A percentile compares a stretch with the other conserved stretches of the same genome.
Conservation (phyloP, 2,113 vertebrate genomes). For the Thamnophis sirtalis region DNA sequence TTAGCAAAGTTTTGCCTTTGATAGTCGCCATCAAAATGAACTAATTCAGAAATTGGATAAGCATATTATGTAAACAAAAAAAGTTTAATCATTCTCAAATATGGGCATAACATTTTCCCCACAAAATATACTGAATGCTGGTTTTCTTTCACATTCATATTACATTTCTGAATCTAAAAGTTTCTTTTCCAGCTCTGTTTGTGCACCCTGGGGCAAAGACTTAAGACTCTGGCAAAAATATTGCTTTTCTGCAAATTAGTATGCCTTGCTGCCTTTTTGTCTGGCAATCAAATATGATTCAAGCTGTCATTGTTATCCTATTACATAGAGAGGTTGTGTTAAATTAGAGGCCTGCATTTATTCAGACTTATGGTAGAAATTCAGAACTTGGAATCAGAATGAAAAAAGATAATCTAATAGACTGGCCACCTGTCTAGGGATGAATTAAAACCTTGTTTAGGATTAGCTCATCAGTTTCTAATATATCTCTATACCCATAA, state of each 20-base stretch:
- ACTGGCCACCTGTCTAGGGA: constrained; percentile 7
- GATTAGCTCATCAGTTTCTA: background rate
- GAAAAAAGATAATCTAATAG: background rate
- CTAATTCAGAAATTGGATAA: background rate
- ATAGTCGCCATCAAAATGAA: background rate
- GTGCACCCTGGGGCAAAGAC: background rate
- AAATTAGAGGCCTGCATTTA: constrained; percentile 15
- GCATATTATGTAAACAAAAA: background rate
- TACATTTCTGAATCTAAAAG: background rate
- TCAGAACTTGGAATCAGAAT: background rate
- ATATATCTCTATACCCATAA: background rate
- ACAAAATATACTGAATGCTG: background rate
- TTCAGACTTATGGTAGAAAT: constrained; percentile 8
- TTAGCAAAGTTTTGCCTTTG: background rate
- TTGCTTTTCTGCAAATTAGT: constrained; percentile 4
- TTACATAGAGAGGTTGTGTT: constrained; percentile 22
- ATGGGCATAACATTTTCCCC: background rate
- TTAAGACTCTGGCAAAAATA: constrained; percentile 4
- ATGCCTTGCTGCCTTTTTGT: constrained; percentile 19
- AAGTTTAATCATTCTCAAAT: background rate
- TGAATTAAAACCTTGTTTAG: constrained; percentile 1
- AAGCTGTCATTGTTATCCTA: constrained; percentile 28
- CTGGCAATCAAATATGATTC: constrained; percentile 14
- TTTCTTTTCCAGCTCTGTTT: background rate
- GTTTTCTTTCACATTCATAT: background rate